A percentile compares a stretch with the other conserved stretches of the same genome.
Conservation (phyloP, 2,888 invertebrate genomes). For the Drosophila nigricruria region DNA sequence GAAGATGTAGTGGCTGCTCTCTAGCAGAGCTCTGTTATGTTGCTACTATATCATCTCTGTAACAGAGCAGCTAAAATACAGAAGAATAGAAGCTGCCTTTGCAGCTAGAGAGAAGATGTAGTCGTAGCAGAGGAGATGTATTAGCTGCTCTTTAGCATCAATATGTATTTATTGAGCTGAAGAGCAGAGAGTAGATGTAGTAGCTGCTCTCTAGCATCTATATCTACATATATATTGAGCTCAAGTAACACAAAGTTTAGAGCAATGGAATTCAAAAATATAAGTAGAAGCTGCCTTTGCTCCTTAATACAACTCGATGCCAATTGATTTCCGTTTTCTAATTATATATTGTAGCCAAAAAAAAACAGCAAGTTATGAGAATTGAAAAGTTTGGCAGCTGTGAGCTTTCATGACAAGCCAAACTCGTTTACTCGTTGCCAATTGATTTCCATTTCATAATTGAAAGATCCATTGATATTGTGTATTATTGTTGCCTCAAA, state of each 20-base stretch:
- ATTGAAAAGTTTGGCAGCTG: constrained; percentile 1
- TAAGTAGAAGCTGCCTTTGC: not conserved
- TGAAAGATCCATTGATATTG: constrained; percentile 12
- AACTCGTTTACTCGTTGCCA: constrained; percentile 6
- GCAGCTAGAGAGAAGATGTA: too few species aligned
- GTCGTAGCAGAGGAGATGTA: not conserved
- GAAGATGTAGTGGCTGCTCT: too few species aligned
- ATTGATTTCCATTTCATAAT: constrained; percentile 24
- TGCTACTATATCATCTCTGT: too few species aligned
- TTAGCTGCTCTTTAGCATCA: not conserved
- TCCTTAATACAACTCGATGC: too few species aligned
- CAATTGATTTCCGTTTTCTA: constrained; percentile 12
- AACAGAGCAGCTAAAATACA: too few species aligned
- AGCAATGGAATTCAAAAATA: not conserved
- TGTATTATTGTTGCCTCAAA: constrained; percentile 9
- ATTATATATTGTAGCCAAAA: constrained; percentile 6
- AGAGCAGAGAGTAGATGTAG: too few species aligned
- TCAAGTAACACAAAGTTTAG: not conserved
- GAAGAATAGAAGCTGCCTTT: too few species aligned
- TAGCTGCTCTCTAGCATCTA: not conserved
- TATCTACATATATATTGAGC: not conserved
- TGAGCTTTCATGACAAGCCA: not conserved
- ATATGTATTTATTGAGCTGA: too few species aligned
- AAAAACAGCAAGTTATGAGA: not conserved
- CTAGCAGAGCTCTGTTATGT: too few species aligned